Conservation (phyloP, 2,797 vertebrate genomes). For the Phrynocephalus forsythii region DNA sequence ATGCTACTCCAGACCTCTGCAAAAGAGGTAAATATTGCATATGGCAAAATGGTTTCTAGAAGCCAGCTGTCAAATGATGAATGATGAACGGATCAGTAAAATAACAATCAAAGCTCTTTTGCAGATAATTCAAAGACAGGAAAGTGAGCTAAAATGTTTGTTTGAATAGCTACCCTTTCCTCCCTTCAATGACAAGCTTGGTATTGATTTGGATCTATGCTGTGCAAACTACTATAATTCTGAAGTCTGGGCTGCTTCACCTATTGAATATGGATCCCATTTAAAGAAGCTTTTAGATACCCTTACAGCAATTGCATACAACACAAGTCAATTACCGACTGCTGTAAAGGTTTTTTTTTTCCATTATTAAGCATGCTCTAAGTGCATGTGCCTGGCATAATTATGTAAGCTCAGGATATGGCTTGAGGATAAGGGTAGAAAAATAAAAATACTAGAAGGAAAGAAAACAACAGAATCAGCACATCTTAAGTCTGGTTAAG, state of each 20-base stretch:
- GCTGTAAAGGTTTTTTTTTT: constrained; percentile 25
- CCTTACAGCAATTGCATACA: constrained; percentile 34
- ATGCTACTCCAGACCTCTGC: neutral
- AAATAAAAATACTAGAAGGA: constrained; percentile 24
- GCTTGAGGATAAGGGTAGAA: neutral
- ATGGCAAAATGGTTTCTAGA: neutral
- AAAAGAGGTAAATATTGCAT: constrained; percentile 4
- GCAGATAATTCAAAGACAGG: constrained; percentile 16
- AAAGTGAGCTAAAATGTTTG: constrained; percentile 12
- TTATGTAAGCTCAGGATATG: constrained; percentile 32
- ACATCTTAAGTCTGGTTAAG: constrained; percentile 4
- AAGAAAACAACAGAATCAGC: constrained; percentile 8
- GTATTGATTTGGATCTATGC: constrained; percentile 37
- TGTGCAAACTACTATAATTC: constrained; percentile 36
- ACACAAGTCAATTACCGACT: constrained; percentile 36
- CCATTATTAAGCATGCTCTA: constrained; percentile 39
- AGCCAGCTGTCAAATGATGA: constrained; percentile 12
- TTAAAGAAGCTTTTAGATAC: constrained; percentile 31
- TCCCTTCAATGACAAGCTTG: constrained; percentile 5
- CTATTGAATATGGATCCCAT: constrained; percentile 40
- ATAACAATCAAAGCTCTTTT: constrained; percentile 18
- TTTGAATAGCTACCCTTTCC: constrained; percentile 27
- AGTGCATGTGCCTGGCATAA: constrained; percentile 27
- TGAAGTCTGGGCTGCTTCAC: constrained; percentile 32
- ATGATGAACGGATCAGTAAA: constrained; percentile 20